These are phyloP conservation scores for Seriola rivoliana DNA, from an alignment of 2,113 vertebrate genomes.

Conservation along the genomic window DNA sequence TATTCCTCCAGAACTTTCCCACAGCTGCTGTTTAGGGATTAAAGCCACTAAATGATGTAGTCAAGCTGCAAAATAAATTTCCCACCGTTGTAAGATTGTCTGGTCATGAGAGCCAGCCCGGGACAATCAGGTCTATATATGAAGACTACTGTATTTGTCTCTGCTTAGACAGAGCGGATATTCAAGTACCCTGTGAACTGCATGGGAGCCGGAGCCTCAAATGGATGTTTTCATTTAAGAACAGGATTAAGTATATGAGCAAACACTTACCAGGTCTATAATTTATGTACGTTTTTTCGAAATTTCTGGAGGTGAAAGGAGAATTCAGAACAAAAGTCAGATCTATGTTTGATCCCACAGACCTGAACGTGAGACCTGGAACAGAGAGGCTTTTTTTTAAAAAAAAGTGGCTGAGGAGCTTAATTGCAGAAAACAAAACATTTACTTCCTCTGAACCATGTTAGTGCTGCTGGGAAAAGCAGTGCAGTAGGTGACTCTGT, in stretches of 20 bases:
- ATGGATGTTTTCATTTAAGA: slow-evolving; percentile 70
- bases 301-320: slow-evolving; percentile 54
- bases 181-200: slow-evolving; percentile 76
- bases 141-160: slow-evolving; percentile 59
- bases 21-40: slow-evolving; percentile 62
- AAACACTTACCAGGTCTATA: slow-evolving; percentile 48
- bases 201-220: slow-evolving; percentile 60
- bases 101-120: slow-evolving; percentile 52
- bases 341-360: slow-evolving; percentile 41
- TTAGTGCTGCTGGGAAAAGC: slow-evolving; percentile 58
- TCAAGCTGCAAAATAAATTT: slow-evolving; percentile 52
- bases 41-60: slow-evolving; percentile 27
- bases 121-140: slow-evolving; percentile 61
- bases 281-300: slow-evolving; percentile 38
- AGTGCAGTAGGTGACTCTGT: slow-evolving; percentile 34
- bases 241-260: slow-evolving; percentile 54
- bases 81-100: slow-evolving; percentile 67
- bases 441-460: slow-evolving; percentile 65
- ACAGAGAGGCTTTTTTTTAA: background rate
- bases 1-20: slow-evolving; percentile 53
- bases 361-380: slow-evolving; percentile 21
- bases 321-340: slow-evolving; percentile 52
- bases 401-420: slow-evolving; percentile 50
- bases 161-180: slow-evolving; percentile 64
- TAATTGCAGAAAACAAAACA: slow-evolving; percentile 77